Base-by-base conservation (phyloP, 2,888 invertebrate species). In the Eristalis arbustorum region DNA sequence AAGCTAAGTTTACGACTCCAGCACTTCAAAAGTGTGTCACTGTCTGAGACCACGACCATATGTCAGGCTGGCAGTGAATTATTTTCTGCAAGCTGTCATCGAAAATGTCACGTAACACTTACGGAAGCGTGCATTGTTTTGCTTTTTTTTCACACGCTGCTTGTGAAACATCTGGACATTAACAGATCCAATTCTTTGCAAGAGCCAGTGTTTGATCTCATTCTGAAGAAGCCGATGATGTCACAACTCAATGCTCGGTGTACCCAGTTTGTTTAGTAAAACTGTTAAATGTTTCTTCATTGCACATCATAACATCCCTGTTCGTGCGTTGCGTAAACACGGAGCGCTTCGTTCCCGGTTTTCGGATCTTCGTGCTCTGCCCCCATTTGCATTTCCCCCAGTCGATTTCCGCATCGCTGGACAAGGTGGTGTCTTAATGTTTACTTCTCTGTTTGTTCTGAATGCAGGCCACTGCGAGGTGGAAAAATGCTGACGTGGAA, bases 401-500 rank as follows among this genome's bases (percentile, higher is more conserved):
- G 75, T 56, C 40, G 56, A 75, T 84, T 84, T 84, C 84, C 84
- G 84, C 84, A 80, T 80, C 71, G 84, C 34, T 80, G 75, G 67
- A 72, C 71, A 66, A 59, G 57, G 40, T 83, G 62, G 67, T 59
- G 66, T 73, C 68, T 63, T 69, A 25, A 79, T 83, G 78, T 68
- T 74, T 66, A 80, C 61, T 83, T 49, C 6, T 49, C 6, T n/a
- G 49, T 84, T 66, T 61, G 66, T 74, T 59, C 28, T 28, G 28
- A 71, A 61, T 31, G 59, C 22, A 69, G 59, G 23, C 66, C 69
- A 68, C 67, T 56, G 71, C 56, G 49, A 22, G 31, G 25, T 22
- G 2, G 49, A 69, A 71, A 61, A 13, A 56, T 59, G 69, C 57
- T 63, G 63, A 64, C 67, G 61, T 5, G 42, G 67, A 59, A 75